Base-by-base conservation (phyloP, 2,888 invertebrate genomes). In the Lagria hirta region DNA sequence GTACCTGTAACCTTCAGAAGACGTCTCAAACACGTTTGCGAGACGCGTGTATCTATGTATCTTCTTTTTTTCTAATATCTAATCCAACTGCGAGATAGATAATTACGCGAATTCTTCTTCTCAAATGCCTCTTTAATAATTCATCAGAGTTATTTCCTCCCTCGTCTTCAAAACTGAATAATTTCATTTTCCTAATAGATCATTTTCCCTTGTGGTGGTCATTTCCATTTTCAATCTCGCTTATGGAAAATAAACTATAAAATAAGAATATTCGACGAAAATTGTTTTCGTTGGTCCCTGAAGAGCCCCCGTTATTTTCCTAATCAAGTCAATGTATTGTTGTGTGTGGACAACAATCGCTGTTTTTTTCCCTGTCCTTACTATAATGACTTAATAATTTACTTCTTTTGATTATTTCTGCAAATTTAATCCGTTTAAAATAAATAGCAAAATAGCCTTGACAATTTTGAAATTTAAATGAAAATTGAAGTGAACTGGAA, bases 151-250 rank as follows among this genome's bases (percentile, higher is more conserved):
- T 4, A 23, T 22, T 15, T 17, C 5, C 12, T 16, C 18, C 18
- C n/a, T n/a, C n/a, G n/a, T n/a, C n/a, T n/a, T n/a, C n/a, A n/a
- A n/a, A n/a, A n/a, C n/a, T n/a, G 29, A 41, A 27, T 46, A 46
- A 41, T 41, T 46, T 46, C 28, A 46, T 46, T 41, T 46, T 21
- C 30, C 36, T 46, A 46, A 46, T 46, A 46, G 46, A 40, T 45
- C 27, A 38, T 17, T 32, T 34, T 30, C 30, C 46, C 26, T 8
- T 16, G 23, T 30, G 41, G 15, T 28, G 8, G 20, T 23, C 15
- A 17, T 29, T 20, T 20, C 18, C 34, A 27, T 41, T n/a, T 29
- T 23, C 46, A 46, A 46, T 46, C 36, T 41, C 26, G 34, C 35
- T 41, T 41, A 46, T 46, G 35, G n/a, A n/a, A n/a, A n/a, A n/a